Evolutionary conservation across 2,888 invertebrate genomes (phyloP).

Genomic region (Nysson spinosus): DNA sequence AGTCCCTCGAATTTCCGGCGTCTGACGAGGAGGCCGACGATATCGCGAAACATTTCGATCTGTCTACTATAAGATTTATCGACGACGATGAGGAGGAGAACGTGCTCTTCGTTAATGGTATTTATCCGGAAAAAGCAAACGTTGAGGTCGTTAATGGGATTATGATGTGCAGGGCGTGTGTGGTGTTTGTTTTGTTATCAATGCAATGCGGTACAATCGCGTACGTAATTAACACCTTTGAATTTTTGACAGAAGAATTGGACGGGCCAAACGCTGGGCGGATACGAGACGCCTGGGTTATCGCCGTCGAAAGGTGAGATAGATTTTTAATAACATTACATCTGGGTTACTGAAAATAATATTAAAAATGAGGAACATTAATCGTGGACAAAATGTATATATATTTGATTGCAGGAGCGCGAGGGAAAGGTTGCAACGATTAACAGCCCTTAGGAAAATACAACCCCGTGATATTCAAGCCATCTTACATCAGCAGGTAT

Average conservation of each 20-base stretch:
- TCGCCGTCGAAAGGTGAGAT: conserved; percentile 96
- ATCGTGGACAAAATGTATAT: neutral
- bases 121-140: neutral
- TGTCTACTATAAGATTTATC: conserved; percentile 72
- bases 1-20: conserved; percentile 20
- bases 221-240: conserved; percentile 32
- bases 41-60: conserved; percentile 64
- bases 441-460: conserved; percentile 94
- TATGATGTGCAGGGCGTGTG: no score
- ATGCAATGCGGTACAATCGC: no score
- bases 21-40: conserved; percentile 26
- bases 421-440: conserved; percentile 92
- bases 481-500: conserved; percentile 74
- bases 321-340: neutral
- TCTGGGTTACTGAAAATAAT: no score
- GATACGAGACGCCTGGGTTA: conserved; percentile 97
- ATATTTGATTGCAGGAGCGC: conserved; percentile 73
- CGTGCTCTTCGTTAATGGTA: neutral
- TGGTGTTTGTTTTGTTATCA: no score
- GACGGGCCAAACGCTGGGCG: conserved; percentile 73
- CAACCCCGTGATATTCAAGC: conserved; percentile 82
- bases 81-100: conserved; percentile 70
- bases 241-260: conserved; percentile 70
- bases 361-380: no score
- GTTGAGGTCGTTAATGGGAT: no score